Conservation (phyloP, 2,113 vertebrate species). For the Crotophaga sulcirostris region DNA sequence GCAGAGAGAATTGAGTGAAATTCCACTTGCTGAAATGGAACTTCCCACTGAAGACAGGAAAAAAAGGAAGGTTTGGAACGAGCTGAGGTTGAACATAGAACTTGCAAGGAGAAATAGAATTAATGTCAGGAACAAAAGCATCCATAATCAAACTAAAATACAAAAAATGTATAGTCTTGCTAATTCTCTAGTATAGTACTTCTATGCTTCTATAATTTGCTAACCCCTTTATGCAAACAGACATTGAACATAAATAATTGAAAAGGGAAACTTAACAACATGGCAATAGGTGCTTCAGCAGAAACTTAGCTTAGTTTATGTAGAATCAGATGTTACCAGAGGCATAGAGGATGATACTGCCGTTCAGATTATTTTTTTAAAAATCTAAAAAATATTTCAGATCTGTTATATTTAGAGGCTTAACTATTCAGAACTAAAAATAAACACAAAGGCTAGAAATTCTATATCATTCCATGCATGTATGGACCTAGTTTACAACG, state of each 20-base stretch:
- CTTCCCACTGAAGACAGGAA: accelerated
- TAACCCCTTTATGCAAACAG: not conserved
- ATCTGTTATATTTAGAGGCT: not conserved
- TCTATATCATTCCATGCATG: not conserved
- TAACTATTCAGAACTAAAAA: not conserved
- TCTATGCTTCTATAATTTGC: not conserved
- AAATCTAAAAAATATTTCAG: not conserved
- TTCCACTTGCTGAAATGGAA: not conserved
- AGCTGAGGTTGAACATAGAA: not conserved
- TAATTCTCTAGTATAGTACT: not conserved
- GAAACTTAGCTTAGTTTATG: not conserved
- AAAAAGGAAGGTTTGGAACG: not conserved
- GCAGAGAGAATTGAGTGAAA: not conserved
- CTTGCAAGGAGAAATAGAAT: not conserved
- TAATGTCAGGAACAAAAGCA: not conserved
- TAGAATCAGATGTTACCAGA: not conserved
- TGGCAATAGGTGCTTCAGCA: not conserved
- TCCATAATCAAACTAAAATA: not conserved
- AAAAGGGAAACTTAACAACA: not conserved
- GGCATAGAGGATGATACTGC: not conserved
- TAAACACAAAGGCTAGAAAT: not conserved
- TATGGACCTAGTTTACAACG: not conserved
- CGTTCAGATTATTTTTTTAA: not conserved
- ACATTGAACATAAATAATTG: not conserved
- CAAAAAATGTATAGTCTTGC: not conserved